Evolutionary conservation across 2,797 vertebrate species (phyloP).

Genomic region (Amniataba percoides): DNA sequence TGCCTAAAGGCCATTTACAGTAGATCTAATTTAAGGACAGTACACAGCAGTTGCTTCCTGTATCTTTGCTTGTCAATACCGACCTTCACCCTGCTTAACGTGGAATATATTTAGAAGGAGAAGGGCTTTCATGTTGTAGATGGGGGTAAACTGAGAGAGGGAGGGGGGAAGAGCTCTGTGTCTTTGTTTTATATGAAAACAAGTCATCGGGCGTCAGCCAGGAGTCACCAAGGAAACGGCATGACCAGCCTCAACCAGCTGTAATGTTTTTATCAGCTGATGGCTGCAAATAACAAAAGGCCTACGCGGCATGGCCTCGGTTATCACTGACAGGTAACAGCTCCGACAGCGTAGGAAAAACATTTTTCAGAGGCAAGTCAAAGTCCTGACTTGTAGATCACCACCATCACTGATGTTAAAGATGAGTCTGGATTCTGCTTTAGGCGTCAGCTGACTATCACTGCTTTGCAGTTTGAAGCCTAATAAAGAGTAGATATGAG

Average conservation of each 20-base stretch:
- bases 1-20: slow-evolving; percentile 44
- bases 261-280: slow-evolving; percentile 72
- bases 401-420: slow-evolving; percentile 23
- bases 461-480: not conserved
- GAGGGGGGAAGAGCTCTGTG: slow-evolving; percentile 12
- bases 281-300: slow-evolving; percentile 51
- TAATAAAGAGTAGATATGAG: slow-evolving; percentile 12
- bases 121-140: slow-evolving; percentile 35
- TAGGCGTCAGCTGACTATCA: slow-evolving; percentile 46
- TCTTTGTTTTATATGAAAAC: slow-evolving; percentile 80
- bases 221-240: slow-evolving; percentile 74
- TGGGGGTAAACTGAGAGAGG: not conserved
- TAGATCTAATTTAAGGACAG: slow-evolving; percentile 57
- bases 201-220: slow-evolving; percentile 52
- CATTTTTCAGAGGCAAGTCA: not conserved
- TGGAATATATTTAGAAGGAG: slow-evolving; percentile 57
- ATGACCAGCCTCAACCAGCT: slow-evolving; percentile 60
- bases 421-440: slow-evolving; percentile 37
- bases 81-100: slow-evolving; percentile 43
- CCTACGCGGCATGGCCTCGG: not conserved
- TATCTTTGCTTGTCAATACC: slow-evolving; percentile 57
- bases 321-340: slow-evolving; percentile 33
- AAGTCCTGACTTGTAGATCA: slow-evolving; percentile 10
- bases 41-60: slow-evolving; percentile 53
- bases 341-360: slow-evolving; percentile 20